A percentile compares a stretch with the other conserved stretches of the same genome.
These are phyloP conservation scores for Chlorodrepanis virens DNA, from an alignment of 2,113 vertebrate species.

Conservation along the genomic window DNA sequence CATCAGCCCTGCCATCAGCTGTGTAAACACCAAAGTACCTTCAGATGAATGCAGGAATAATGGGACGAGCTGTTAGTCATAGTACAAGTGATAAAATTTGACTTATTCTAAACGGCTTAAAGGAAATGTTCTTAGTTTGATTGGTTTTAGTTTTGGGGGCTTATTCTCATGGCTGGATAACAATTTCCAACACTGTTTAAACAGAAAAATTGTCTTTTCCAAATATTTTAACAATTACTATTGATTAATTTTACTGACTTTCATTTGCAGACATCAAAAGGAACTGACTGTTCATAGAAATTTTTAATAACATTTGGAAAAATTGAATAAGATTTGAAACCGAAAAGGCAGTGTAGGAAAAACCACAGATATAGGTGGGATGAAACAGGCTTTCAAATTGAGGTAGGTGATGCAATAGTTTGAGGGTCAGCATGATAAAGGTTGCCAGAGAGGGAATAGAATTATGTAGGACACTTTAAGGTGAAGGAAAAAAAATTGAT, in stretches of 20 bases:
- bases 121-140: background rate
- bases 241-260: background rate
- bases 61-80: background rate
- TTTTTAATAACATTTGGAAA: background rate
- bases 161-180: background rate
- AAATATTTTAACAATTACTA: background rate
- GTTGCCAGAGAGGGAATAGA: background rate
- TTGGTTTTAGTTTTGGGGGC: background rate
- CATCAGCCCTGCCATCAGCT: background rate
- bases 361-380: background rate
- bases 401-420: background rate
- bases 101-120: background rate
- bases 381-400: background rate
- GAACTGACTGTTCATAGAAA: background rate
- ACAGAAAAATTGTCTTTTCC: background rate
- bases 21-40: background rate
- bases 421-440: background rate
- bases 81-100: background rate
- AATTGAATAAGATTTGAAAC: background rate
- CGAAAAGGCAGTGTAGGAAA: background rate
- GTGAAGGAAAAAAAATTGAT: background rate
- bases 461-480: background rate
- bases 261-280: background rate
- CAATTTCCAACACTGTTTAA: background rate
- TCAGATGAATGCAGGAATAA: background rate